Conservation (phyloP, 2,888 invertebrate species). For the Eilema caniola region DNA sequence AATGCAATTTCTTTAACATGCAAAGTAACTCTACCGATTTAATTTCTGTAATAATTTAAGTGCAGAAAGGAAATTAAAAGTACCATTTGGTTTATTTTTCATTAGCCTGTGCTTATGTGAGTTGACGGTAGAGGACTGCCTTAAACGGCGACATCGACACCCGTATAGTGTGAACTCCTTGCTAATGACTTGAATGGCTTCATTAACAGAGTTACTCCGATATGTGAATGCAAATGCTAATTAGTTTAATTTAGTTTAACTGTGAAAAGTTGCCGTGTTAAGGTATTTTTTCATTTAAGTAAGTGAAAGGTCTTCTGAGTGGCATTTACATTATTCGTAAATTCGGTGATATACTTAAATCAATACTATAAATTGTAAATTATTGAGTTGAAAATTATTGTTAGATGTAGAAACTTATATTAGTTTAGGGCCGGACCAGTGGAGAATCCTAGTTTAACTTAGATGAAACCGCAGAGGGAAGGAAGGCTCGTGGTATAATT, state of each 20-base stretch:
- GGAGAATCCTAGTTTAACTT: background rate
- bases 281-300: constrained; percentile 37
- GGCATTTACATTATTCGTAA: background rate
- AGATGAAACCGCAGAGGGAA: background rate
- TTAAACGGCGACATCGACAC: constrained; percentile 15
- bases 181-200: constrained; percentile 75
- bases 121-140: constrained; percentile 34
- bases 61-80: constrained; percentile 31
- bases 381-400: background rate
- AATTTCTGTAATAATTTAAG: constrained; percentile 15
- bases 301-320: background rate
- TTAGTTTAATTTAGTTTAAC: constrained; percentile 62
- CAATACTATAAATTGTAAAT: too few relatives aligned
- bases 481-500: background rate
- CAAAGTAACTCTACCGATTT: background rate
- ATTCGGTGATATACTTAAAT: background rate
- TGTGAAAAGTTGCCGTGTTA: constrained; percentile 37
- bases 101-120: constrained; percentile 33
- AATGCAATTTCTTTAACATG: too few relatives aligned
- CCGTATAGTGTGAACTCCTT: constrained; percentile 49
- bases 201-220: constrained; percentile 69
- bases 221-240: constrained; percentile 70
- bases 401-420: background rate
- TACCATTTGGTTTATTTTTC: constrained; percentile 45
- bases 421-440: background rate